Evolutionary conservation across 2,888 invertebrate species (phyloP).

Genomic region (Nudaria mundana): DNA sequence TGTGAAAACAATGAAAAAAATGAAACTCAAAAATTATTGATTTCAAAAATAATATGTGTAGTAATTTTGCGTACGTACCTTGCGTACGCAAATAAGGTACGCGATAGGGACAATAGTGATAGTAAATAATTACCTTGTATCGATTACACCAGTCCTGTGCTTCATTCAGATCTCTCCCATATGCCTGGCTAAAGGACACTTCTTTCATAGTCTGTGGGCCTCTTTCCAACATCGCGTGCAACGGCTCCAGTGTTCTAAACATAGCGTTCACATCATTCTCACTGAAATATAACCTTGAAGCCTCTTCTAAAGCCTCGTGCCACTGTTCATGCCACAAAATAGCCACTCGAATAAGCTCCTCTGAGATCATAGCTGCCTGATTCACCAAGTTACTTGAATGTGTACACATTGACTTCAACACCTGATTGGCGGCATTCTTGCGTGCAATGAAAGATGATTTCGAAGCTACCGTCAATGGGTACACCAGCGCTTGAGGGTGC

Average conservation of each 20-base stretch:
- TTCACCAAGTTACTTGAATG: conserved; percentile 95
- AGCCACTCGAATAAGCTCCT: conserved; percentile 98
- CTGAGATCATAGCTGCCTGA: conserved; percentile 97
- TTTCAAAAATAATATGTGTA: too few relatives aligned
- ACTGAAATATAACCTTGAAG: conserved; percentile 95
- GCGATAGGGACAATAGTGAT: too few relatives aligned
- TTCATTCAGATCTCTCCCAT: conserved; percentile 95
- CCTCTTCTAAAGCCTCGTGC: conserved; percentile 99
- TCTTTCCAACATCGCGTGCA: conserved; percentile 95
- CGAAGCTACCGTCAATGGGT: conserved; percentile 98
- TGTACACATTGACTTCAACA: conserved; percentile 97
- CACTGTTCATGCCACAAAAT: conserved; percentile 99
- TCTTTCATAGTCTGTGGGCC: conserved; percentile 98
- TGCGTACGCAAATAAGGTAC: too few relatives aligned
- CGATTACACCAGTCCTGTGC: conserved; percentile 98
- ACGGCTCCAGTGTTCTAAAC: conserved; percentile 96
- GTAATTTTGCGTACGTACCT: too few relatives aligned
- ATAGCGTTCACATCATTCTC: conserved; percentile 98
- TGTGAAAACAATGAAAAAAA: background rate
- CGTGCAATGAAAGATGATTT: conserved; percentile 94
- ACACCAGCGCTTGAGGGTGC: conserved; percentile 98
- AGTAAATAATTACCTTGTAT: conserved; percentile 82
- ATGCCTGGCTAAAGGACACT: conserved; percentile 97
- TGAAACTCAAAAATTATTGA: too few relatives aligned
- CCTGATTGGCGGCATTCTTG: conserved; percentile 95